Evolutionary conservation across 2,797 vertebrate genomes (phyloP).

Genomic region (Ataeniobius toweri): DNA sequence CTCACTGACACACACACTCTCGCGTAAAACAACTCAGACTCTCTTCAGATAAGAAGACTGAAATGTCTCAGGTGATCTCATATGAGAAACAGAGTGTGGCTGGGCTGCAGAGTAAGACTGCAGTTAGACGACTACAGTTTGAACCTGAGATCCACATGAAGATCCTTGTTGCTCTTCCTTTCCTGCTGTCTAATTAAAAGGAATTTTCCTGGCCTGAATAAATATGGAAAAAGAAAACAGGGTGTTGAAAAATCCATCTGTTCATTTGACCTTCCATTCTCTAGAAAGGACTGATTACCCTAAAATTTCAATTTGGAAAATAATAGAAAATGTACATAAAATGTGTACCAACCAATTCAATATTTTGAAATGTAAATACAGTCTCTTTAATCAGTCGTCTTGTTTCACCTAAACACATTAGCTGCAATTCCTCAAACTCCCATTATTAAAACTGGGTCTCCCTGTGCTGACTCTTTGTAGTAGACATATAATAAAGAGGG

Average conservation of each 20-base stretch:
- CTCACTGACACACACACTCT: constrained; percentile 49
- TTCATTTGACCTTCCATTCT: no score
- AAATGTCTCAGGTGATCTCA: constrained; percentile 62
- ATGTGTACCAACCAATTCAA: background rate
- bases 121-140: background rate
- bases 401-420: background rate
- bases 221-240: no score
- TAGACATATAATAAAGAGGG: background rate
- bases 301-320: background rate
- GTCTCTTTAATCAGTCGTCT: background rate
- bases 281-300: no score
- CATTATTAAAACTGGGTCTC: background rate
- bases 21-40: constrained; percentile 25
- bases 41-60: constrained; percentile 60
- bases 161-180: background rate
- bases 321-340: background rate
- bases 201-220: no score
- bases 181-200: no score
- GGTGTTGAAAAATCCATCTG: no score
- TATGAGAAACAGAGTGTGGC: constrained; percentile 40
- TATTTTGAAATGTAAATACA: background rate
- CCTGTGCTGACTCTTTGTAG: background rate
- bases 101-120: constrained; percentile 10
- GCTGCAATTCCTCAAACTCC: background rate
- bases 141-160: background rate